Conservation (phyloP, 2,888 invertebrate species). For the Eledone cirrhosa region DNA sequence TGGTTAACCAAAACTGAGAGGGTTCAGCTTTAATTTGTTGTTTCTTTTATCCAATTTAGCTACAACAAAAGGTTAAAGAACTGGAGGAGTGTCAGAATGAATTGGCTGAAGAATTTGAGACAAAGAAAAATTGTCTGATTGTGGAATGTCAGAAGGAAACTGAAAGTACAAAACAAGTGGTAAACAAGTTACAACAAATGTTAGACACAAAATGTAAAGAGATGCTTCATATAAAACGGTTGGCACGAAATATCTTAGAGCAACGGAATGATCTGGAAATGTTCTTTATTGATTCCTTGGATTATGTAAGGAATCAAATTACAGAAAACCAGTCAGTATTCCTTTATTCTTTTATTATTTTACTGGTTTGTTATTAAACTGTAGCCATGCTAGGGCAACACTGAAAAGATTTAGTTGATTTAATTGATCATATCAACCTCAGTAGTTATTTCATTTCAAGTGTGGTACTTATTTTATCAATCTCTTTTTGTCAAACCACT, state of each 20-base stretch:
- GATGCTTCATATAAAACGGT: constrained; percentile 64
- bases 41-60: too few relatives aligned
- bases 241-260: constrained; percentile 66
- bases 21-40: too few relatives aligned
- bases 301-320: constrained; percentile 64
- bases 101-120: constrained; percentile 63
- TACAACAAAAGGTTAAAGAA: constrained; percentile 62
- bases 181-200: constrained; percentile 62
- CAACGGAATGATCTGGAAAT: constrained; percentile 65
- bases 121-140: constrained; percentile 50
- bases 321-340: constrained; percentile 61
- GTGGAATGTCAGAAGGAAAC: constrained; percentile 53
- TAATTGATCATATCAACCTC: too few relatives aligned
- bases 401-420: too few relatives aligned
- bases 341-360: too few relatives aligned
- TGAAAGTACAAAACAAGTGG: constrained; percentile 59
- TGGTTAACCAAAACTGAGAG: too few relatives aligned
- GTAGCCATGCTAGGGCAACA: too few relatives aligned
- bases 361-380: too few relatives aligned
- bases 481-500: too few relatives aligned
- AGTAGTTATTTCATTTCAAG: too few relatives aligned
- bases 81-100: constrained; percentile 64
- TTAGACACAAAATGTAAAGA: constrained; percentile 65
- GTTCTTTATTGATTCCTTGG: constrained; percentile 65
- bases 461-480: too few relatives aligned